Conservation (phyloP, 2,113 vertebrate species). For the Labrus mixtus region DNA sequence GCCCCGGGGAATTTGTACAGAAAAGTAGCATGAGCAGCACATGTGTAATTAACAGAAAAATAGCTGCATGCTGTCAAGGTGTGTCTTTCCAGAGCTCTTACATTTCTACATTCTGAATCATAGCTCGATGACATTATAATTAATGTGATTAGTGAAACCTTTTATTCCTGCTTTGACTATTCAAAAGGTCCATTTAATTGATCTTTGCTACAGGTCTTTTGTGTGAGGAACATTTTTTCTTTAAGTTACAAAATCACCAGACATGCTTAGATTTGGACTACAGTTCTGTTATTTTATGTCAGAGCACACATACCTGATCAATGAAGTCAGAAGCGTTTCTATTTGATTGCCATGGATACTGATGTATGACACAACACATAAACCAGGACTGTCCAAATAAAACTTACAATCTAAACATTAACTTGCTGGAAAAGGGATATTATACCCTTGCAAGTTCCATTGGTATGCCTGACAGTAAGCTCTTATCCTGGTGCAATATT, state of each 20-base stretch:
- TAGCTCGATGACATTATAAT: background rate
- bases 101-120: too few relatives aligned
- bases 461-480: background rate
- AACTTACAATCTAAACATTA: too few relatives aligned
- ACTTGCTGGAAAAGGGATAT: too few relatives aligned
- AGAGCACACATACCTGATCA: slow-evolving; percentile 9
- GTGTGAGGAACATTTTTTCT: background rate
- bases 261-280: background rate
- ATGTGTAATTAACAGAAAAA: too few relatives aligned
- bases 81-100: too few relatives aligned
- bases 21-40: background rate
- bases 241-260: background rate
- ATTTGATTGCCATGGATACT: background rate
- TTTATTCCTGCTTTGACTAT: background rate
- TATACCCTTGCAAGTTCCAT: background rate
- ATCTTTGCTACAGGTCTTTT: background rate
- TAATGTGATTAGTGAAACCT: background rate
- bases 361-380: background rate
- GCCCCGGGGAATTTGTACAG: too few relatives aligned
- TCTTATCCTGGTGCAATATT: background rate
- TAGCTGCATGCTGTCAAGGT: too few relatives aligned
- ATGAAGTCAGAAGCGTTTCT: background rate
- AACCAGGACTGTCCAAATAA: background rate
- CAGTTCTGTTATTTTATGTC: background rate
- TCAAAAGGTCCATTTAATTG: background rate